phyloP scores from a whole-genome alignment of 2,797 vertebrate species.

The Acrocephalus scirpaceus region DNA sequence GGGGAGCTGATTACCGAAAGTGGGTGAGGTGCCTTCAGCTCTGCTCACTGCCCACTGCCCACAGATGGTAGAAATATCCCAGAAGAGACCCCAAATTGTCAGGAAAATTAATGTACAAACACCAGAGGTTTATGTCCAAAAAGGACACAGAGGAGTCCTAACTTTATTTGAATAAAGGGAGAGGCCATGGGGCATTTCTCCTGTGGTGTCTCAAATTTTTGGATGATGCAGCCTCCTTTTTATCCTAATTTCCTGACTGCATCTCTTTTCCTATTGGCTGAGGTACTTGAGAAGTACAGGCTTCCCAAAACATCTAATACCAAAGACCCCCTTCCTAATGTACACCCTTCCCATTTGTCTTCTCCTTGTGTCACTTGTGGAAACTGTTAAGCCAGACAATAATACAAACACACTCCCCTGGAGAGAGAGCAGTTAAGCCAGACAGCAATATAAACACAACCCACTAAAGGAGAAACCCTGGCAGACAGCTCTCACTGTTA shows the following conservation, averaged over 20 bases:
- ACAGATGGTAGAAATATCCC: not conserved
- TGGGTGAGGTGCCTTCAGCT: not conserved
- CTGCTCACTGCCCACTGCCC: not conserved
- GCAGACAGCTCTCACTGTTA: not conserved
- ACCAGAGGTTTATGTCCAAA: not conserved
- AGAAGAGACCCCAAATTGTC: not conserved
- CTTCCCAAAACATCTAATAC: not conserved
- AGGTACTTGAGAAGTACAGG: not conserved
- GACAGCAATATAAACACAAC: not conserved
- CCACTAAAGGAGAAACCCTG: not conserved
- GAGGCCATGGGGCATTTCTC: not conserved
- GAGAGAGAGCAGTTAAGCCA: not conserved
- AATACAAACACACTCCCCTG: not conserved
- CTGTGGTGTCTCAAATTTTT: not conserved
- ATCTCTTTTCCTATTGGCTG: not conserved
- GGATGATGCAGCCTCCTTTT: not conserved
- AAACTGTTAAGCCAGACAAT: not conserved
- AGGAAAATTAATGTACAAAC: not conserved
- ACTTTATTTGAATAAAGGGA: no score
- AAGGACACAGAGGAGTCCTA: no score
- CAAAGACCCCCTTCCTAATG: not conserved
- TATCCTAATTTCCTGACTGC: not conserved
- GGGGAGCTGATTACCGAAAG: not conserved
- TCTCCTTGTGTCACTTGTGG: not conserved
- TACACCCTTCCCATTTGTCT: not conserved